Percentiles rank a stretch among this genome's conserved stretches.
Evolutionary conservation across 2,113 vertebrate species (phyloP).

Genomic region (Trematomus loennbergii): DNA sequence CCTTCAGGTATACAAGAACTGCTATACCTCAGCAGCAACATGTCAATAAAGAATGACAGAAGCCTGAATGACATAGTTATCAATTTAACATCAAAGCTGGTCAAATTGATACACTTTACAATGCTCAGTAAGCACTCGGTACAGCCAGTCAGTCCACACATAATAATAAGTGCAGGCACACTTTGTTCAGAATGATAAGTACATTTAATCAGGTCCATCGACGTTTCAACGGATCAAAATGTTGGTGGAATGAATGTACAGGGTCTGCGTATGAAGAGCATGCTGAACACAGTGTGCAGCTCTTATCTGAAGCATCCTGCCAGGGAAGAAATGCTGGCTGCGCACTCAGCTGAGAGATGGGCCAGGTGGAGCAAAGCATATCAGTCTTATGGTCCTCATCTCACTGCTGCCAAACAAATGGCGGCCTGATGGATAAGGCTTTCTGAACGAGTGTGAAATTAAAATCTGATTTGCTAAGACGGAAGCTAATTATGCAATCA

Average conservation of each 20-base stretch:
- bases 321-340: constrained; percentile 65
- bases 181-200: constrained; percentile 28
- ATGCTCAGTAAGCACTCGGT: background rate
- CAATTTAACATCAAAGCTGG: constrained; percentile 17
- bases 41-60: background rate
- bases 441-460: constrained; percentile 23
- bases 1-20: background rate
- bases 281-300: constrained; percentile 53
- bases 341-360: constrained; percentile 64
- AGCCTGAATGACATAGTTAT: background rate
- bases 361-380: constrained; percentile 61
- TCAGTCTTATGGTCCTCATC: constrained; percentile 39
- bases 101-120: constrained; percentile 9
- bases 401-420: constrained; percentile 39
- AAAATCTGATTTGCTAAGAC: constrained; percentile 24
- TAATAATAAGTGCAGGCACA: constrained; percentile 21
- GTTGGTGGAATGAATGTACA: constrained; percentile 42
- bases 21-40: background rate
- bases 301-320: constrained; percentile 60
- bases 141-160: background rate
- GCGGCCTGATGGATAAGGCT: background rate
- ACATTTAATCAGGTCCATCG: constrained; percentile 46
- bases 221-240: constrained; percentile 49
- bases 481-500: constrained; percentile 35
- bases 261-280: constrained; percentile 35